Evolutionary conservation across 2,797 vertebrate species (phyloP).

Genomic region (Streptopelia turtur): DNA sequence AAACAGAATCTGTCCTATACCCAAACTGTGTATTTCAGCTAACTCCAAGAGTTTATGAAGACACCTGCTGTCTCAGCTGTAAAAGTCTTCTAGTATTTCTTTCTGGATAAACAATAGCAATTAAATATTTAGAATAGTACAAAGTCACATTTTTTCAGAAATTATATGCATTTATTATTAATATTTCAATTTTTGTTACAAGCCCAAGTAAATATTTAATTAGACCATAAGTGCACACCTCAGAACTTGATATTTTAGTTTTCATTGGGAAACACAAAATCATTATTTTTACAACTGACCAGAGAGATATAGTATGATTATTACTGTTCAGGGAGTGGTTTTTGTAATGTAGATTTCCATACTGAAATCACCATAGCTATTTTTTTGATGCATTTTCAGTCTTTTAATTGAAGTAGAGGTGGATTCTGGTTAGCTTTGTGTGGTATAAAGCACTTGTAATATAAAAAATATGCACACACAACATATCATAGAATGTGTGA

Average conservation of each 20-base stretch:
- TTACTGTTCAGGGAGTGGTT: background rate
- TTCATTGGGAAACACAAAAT: constrained; percentile 13
- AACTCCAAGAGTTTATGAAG: background rate
- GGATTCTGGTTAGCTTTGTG: background rate
- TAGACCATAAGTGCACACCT: background rate
- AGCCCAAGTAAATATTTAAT: constrained; percentile 8
- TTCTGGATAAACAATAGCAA: background rate
- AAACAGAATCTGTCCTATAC: background rate
- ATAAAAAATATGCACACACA: background rate
- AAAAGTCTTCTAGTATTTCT: background rate
- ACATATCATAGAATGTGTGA: fast-evolving
- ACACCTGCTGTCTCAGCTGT: background rate
- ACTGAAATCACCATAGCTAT: background rate
- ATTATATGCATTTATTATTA: background rate
- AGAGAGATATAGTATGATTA: background rate
- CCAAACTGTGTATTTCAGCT: background rate
- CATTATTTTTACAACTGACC: constrained; percentile 23
- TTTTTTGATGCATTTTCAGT: background rate
- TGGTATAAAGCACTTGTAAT: background rate
- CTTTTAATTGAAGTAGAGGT: background rate
- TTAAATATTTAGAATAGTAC: background rate
- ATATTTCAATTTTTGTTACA: constrained; percentile 21
- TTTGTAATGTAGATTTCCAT: background rate
- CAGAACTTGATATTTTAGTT: constrained; percentile 17
- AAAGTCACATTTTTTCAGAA: constrained; percentile 1